Evolutionary conservation across 2,888 invertebrate genomes (phyloP), one percentile per base, ranked within the genome.

Genomic region (Tortricodes alternella): DNA sequence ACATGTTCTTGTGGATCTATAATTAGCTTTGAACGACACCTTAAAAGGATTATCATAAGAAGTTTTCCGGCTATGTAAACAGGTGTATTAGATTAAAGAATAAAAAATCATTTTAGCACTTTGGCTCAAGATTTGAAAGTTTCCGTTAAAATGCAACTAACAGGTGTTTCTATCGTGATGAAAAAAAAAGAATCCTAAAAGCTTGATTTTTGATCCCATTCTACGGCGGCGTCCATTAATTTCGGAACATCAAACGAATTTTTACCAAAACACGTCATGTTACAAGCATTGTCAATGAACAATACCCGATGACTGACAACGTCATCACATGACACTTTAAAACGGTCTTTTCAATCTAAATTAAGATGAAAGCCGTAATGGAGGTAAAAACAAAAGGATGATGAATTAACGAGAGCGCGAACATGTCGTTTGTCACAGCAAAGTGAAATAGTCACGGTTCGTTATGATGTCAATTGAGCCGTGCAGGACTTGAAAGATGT

Each of bases 361-460:
- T 73, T 73, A 67, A 72, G 64, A 66, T 41, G 52, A 61, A 63
- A 62, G 35, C 35, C 19, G 41, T 49, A 64, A 65, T 65, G 60
- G 60, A 61, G 62, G 61, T 64, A 39, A 52, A 60, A 60, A 66
- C 65, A 70, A 65, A 69, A 62, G 59, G 49, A 46, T 65, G 64
- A 70, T 68, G 66, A 67, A 74, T 71, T 71, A 67, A 65, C 64
- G 57, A 52, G 60, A 56, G 53, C 59, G 64, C 61, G 59, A 63
- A 65, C 64, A 58, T 51, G 65, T 69, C 74, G 64, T 75, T 74
- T 74, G 72, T 75, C 73, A 72, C 49, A 62, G 61, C 63, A 62
- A 72, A 73, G 65, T 71, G 70, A 61, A 65, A 57, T 63, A 60
- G 55, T 38, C 56, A 50, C 44, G 50, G 43, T 44, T 44, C 7